A percentile compares a stretch with the other conserved stretches of the same genome.
These are phyloP conservation scores for Aphelenchoides avenae DNA, from an alignment of 1,140 invertebrate genomes.

Conservation along the genomic window DNA sequence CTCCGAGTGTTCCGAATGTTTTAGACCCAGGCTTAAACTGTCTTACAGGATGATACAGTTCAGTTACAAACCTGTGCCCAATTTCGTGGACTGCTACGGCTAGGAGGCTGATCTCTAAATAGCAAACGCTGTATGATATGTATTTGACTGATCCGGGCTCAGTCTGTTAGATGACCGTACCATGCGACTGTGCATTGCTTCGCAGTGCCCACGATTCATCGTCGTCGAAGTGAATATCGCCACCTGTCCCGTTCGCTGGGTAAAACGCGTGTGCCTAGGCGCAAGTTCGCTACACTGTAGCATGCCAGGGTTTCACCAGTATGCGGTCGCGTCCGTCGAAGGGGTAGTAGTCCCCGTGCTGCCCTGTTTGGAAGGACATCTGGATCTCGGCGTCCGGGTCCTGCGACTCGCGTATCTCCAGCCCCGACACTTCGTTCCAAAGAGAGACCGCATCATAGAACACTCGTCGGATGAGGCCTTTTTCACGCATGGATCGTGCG, in stretches of 20 bases:
- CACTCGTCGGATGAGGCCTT: background rate
- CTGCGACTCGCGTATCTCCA: background rate
- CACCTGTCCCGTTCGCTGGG: slow-evolving; percentile 5
- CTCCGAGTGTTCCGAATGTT: slow-evolving; percentile 4
- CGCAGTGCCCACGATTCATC: slow-evolving; percentile 2
- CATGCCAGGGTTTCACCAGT: too few species aligned
- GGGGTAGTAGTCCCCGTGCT: slow-evolving; percentile 9
- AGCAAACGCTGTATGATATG: background rate
- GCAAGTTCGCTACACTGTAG: too few species aligned
- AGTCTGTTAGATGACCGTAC: background rate
- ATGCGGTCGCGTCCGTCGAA: slow-evolving; percentile 3
- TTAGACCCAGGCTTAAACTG: slow-evolving; percentile 1
- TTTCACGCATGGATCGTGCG: background rate
- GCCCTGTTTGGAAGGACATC: slow-evolving; percentile 3
- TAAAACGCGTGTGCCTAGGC: slow-evolving; percentile 11
- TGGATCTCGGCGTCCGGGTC: slow-evolving; percentile 1
- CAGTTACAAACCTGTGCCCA: slow-evolving; percentile 9
- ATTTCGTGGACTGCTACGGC: slow-evolving; percentile 8
- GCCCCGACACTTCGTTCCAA: slow-evolving; percentile 3
- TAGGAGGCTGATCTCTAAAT: background rate
- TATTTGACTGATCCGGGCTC: background rate
- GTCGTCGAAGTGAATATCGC: slow-evolving; percentile 8
- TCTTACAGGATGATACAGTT: too few species aligned
- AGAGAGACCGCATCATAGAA: background rate
- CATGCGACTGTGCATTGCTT: background rate